Base-by-base conservation (phyloP, 2,113 vertebrate species). In the Salminus brasiliensis region DNA sequence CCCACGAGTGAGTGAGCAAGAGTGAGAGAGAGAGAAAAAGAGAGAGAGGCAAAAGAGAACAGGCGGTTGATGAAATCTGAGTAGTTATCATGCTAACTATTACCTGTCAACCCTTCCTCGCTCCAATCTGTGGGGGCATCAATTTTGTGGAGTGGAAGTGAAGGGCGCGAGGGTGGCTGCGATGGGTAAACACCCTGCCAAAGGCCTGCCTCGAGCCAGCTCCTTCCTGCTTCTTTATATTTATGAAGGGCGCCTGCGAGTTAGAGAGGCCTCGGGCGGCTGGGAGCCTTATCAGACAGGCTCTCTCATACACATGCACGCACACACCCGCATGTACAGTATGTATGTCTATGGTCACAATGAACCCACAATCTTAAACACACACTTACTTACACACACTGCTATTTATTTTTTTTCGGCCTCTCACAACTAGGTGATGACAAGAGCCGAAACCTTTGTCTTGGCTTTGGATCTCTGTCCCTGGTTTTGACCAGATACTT, bases 91-190 rank as follows among this genome's bases (percentile, higher is more conserved):
- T 73, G 71, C 72, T 85, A 83, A 85, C 78, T 73, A 85, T 79
- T 81, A 85, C 84, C 84, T 85, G 84, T 85, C 84, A 85, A 78
- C 81, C 72, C 71, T 82, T 63, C 57, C 75, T 60, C 32, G 32
- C 71, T 80, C 53, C 71, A 39, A 70, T 83, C 84, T 85, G 84
- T 83, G 79, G 72, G 74, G 78, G 52, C 84, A 78, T 83, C 84
- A 81, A 85, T 85, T 85, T 85, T 81, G 81, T 85, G 84, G 95
- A 95, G 94, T 95, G 95, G 94, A 95, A 95, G 95, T 95, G 94
- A 95, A 95, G 95, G 93, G 93, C 94, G 93, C 93, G 95, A 93
- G 93, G 93, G 94, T 94, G 94, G 94, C 93, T 72, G 93, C 91
- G 88, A 90, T 90, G 92, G 92, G 94, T 93, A 94, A 94, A 95